Evolutionary conservation across 1,140 invertebrate species (phyloP), one percentile per base, ranked within the genome.

Genomic region (Drosophila tropicalis): DNA sequence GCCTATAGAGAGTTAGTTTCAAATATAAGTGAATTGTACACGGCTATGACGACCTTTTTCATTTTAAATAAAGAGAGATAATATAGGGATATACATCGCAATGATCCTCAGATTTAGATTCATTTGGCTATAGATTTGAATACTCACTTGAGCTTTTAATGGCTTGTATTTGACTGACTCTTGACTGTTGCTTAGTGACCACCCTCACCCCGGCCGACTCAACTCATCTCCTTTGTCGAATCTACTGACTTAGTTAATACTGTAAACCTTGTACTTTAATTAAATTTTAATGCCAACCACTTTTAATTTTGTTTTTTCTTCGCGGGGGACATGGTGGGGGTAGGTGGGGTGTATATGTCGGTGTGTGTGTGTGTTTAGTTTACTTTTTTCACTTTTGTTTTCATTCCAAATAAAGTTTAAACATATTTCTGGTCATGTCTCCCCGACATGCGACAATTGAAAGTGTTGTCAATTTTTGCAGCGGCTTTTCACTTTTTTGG

Each of bases 391-490:
- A 77, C 74, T 77, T 77, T 77, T 77, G 74, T 66, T 77, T 77
- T 77, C 74, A 77, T 77, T 76, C 39, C 56, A 17, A 58, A 32
- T 17, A 32, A 58, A 10, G 4, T 15, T 17, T 32, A 36, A 39
- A 58, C 22, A 58, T 36, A 58, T 58, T 32, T 32, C 15, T 36
- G n/a, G 56, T 15, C 34, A 58, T 58, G 56, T 58, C 56, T 36
- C 56, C 29, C 15, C 57, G 41, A 67, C 66, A 61, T 66, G 57
- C 64, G 75, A 78, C 69, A 78, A 79, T 79, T 79, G 76, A 79
- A 79, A 79, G 76, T 78, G 76, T 62, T 79, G 74, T 79, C 69
- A 72, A 78, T 79, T 79, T 77, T 67, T 72, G 56, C 62, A 70
- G 62, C 60, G 57, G 39, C 56, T 58, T 58, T 65, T 58, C 56